phyloP scores from a whole-genome alignment of 2,113 vertebrate species.

The Geothlypis trichas region DNA sequence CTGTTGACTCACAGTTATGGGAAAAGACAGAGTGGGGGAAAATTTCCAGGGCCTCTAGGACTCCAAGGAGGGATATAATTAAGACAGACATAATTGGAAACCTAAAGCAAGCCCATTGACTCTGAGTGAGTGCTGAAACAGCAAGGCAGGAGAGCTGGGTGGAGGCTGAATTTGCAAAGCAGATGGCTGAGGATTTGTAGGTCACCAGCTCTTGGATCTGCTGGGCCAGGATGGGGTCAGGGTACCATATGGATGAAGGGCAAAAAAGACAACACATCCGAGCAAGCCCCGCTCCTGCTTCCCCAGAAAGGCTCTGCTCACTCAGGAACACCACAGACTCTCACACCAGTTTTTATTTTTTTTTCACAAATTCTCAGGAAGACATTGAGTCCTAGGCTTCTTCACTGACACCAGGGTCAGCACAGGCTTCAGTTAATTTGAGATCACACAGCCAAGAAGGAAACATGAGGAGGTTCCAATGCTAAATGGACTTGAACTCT shows the following conservation, averaged over 20 bases:
- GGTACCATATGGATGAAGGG: slow-evolving; percentile 59
- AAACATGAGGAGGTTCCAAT: neutral
- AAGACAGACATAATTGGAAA: slow-evolving; percentile 57
- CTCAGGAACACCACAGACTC: neutral
- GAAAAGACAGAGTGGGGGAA: slow-evolving; percentile 43
- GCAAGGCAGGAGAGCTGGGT: slow-evolving; percentile 11
- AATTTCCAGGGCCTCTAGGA: slow-evolving; percentile 35
- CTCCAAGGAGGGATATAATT: slow-evolving; percentile 61
- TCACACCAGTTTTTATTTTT: neutral
- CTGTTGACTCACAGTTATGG: slow-evolving; percentile 57
- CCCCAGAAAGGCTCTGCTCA: neutral
- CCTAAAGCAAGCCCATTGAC: slow-evolving; percentile 1
- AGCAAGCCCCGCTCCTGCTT: neutral
- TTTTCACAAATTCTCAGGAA: neutral
- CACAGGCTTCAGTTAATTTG: neutral
- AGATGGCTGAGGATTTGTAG: slow-evolving; percentile 68
- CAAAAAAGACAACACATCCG: neutral
- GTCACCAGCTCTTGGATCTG: slow-evolving; percentile 44
- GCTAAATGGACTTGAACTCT: neutral
- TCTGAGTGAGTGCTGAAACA: slow-evolving; percentile 34
- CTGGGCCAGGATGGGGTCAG: slow-evolving; percentile 36
- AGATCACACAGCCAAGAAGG: neutral
- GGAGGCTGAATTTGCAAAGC: slow-evolving; percentile 36
- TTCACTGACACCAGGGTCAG: neutral
- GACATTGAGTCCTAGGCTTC: neutral